These are phyloP conservation scores for Streblospio benedicti DNA, from an alignment of 1,140 invertebrate genomes.

Conservation along the genomic window DNA sequence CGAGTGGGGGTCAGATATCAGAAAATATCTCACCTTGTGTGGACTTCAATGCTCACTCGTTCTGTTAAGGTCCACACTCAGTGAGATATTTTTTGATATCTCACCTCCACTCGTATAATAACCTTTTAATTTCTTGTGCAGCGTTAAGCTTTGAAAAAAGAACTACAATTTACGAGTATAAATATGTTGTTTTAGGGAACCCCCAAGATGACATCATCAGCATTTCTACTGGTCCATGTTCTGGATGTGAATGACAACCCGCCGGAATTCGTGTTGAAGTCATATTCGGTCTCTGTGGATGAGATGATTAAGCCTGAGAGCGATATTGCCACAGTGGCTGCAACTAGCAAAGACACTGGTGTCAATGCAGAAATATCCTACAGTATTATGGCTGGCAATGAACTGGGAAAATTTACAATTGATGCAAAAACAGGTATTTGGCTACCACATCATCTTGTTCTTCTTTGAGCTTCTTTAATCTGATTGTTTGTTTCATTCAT, in stretches of 20 bases:
- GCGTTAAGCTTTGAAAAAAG: no score
- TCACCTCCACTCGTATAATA: no score
- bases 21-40: no score
- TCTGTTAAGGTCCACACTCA: no score
- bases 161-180: no score
- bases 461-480: background rate
- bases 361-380: slow-evolving; percentile 65
- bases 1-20: no score
- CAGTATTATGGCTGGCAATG: slow-evolving; percentile 73
- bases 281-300: slow-evolving; percentile 64
- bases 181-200: slow-evolving; percentile 6
- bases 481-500: slow-evolving; percentile 12
- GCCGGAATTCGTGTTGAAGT: slow-evolving; percentile 73
- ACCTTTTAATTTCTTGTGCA: no score
- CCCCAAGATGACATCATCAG: background rate
- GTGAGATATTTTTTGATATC: no score
- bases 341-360: slow-evolving; percentile 63
- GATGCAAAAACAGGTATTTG: slow-evolving; percentile 55
- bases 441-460: background rate
- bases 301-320: slow-evolving; percentile 34
- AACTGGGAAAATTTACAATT: slow-evolving; percentile 73
- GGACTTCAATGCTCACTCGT: no score
- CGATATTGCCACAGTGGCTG: slow-evolving; percentile 42
- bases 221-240: background rate
- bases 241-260: slow-evolving; percentile 88